Evolutionary conservation across 1,140 invertebrate genomes (phyloP).

Genomic region (Bradynema listronoti): DNA sequence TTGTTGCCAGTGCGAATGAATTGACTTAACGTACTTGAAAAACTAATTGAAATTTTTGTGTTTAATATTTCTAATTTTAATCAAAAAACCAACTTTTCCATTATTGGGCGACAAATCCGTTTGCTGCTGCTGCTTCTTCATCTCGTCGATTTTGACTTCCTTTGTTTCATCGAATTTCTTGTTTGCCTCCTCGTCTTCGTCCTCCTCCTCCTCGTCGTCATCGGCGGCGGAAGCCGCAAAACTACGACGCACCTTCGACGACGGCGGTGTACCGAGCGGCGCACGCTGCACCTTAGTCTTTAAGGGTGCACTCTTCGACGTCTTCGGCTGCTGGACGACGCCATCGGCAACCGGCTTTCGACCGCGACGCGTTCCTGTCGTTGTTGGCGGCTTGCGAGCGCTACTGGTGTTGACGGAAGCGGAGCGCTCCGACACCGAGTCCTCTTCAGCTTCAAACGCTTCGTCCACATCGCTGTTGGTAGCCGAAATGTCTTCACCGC

Average conservation of each 20-base stretch:
- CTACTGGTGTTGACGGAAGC: no score
- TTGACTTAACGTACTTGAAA: no score
- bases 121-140: not conserved
- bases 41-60: no score
- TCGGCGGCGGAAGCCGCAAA: conserved; percentile 7
- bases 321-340: not conserved
- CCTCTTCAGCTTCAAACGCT: conserved; percentile 14
- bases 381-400: not conserved
- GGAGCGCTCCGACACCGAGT: conserved; percentile 1
- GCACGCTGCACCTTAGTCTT: not conserved
- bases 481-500: not conserved
- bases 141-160: not conserved
- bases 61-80: no score
- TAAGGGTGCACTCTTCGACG: not conserved
- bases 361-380: not conserved
- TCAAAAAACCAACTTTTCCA: no score
- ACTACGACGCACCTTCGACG: no score
- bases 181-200: conserved; percentile 2
- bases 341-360: not conserved
- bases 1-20: no score
- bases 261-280: no score
- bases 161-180: not conserved
- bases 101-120: no score
- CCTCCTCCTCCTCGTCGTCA: conserved; percentile 6
- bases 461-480: not conserved